Evolutionary conservation across 1,140 invertebrate genomes (phyloP), one percentile per base, ranked within the genome.

Genomic region (Cyrtorhinus lividipennis): DNA sequence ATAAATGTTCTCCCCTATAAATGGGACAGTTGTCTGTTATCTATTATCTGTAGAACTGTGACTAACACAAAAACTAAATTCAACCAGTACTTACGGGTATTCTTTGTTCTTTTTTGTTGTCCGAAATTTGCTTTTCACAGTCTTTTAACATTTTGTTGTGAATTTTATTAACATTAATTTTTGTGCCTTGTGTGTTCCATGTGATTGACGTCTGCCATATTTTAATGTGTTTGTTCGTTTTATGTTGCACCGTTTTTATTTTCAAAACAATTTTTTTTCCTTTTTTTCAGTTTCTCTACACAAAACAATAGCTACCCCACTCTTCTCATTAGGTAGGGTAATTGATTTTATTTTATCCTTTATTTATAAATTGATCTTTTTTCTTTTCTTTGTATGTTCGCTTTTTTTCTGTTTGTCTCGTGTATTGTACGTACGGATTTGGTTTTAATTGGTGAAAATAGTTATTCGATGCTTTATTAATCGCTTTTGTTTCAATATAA

Each of bases 251-350:
- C 5, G 5, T 53, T 12, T 53, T 53, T 44, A 44, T 53, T 60
- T 12, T 26, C 27, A 30, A 8, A 30, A 30, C 23, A 15, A 58
- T 58, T 58, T 58, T 58, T 24, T 27, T 25, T 18, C 20, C n/a
- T 60, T 20, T 60, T 48, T 24, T 24, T 53, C 27, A 46, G 44
- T 24, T 30, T 24, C 27, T 45, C 27, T 18, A 61, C n/a, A 46
- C 26, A 46, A 61, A 48, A 62, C 44, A 62, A 45, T 62, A 45
- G 27, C 24, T 62, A 24, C 24, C 44, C 23, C 23, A 45, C 38
- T 24, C 38, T 44, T 46, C 38, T 62, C 60, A 45, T 48, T 62
- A 53, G 27, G 38, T 24, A 48, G 38, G 46, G 60, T 53, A n/a
- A 26, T 30, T 30, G 26, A 24, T 59, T 24, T 59, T 59, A 12